Percentiles rank a stretch among this genome's conserved stretches.
These are phyloP conservation scores for Baryphthengus martii DNA, from an alignment of 2,113 vertebrate species.

Conservation along the genomic window DNA sequence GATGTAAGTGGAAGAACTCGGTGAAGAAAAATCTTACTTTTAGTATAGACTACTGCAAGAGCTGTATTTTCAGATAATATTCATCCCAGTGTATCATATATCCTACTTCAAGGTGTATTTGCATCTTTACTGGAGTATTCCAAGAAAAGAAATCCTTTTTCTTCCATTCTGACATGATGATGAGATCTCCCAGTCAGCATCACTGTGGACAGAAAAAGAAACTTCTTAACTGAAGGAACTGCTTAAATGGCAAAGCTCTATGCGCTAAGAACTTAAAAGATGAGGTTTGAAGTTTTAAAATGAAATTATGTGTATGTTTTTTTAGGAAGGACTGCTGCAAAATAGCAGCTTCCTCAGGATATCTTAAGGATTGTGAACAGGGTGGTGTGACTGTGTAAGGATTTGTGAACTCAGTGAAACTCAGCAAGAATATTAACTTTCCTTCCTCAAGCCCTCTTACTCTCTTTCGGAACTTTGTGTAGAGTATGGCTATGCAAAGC, in stretches of 20 bases:
- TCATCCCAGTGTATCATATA: background rate
- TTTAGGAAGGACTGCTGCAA: background rate
- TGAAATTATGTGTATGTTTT: background rate
- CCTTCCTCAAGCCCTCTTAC: background rate
- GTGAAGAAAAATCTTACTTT: background rate
- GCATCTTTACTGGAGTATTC: background rate
- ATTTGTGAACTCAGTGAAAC: background rate
- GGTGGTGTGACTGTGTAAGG: background rate
- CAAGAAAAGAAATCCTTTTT: background rate
- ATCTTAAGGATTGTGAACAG: background rate
- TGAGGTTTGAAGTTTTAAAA: background rate
- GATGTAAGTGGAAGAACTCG: background rate
- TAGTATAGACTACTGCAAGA: background rate
- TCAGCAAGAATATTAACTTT: accelerated
- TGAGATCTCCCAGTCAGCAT: background rate
- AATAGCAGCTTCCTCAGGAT: background rate
- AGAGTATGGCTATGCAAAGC: background rate
- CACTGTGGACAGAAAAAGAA: background rate
- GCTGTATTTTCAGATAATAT: background rate
- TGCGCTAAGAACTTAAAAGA: background rate
- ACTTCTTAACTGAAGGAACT: background rate
- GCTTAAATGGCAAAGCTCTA: background rate
- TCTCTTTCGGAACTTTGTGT: background rate
- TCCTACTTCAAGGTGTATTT: background rate
- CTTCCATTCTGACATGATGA: background rate